Base-by-base conservation (phyloP, 2,113 vertebrate species). In the Sinocyclocheilus anshuiensis region DNA sequence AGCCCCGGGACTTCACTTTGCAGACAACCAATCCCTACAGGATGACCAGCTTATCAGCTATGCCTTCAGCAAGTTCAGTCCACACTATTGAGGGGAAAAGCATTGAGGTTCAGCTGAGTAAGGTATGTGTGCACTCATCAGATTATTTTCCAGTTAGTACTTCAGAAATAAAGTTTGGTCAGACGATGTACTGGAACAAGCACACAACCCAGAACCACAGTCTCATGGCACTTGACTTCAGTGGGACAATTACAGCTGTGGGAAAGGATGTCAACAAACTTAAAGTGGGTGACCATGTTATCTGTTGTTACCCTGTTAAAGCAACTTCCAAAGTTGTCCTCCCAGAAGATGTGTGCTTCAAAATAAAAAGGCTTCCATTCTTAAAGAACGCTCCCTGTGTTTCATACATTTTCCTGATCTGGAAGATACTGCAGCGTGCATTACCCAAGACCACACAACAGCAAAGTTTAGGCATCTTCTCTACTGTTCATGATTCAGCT, bases 81-180 rank as follows among this genome's bases (percentile, higher is more conserved):
- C 55, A 81, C 86, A 61, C 78, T 26, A 3, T 94, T 88, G 77
- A 85, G 45, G 75, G 93, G 1, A 88, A 91, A 61, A 92, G 89
- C 1, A 89, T 96, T 84, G 93, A 97, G 91, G 90, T 97, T 89
- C 89, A 92, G 88, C 88, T 96, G 12, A 93, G 92, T 65, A 93
- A 91, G 87, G 89, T 96, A 29, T 96, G 96, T 78, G 86, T 95
- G 39, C 96, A 97, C 90, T 96, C 97, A 2, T 95, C 95, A 8
- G 96, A 97, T 90, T 97, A 95, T 89, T 97, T 96, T 90, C 96
- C 96, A 42, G 87, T 97, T 84, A 97, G 91, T 77, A 29, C 92
- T 83, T 95, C 96, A 15, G 95, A 96, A 79, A 67, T 91, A 22
- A 90, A 53, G 67, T 96, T 94, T 87, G 94, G 95, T 4, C 92